These are phyloP conservation scores for Drosophila affinis DNA, from an alignment of 2,888 invertebrate genomes.

Conservation along the genomic window DNA sequence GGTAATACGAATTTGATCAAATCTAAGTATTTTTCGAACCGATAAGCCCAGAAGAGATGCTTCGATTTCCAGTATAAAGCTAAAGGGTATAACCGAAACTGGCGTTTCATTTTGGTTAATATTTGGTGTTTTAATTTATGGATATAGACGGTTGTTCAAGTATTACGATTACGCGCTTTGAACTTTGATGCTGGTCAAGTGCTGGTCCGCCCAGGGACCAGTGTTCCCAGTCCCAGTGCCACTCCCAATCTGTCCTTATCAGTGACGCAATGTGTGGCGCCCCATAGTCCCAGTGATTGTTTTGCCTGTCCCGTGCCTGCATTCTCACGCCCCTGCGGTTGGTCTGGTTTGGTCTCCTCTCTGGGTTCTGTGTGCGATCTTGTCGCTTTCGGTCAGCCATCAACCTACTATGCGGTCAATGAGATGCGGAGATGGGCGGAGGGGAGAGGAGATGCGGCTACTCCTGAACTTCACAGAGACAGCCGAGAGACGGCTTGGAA, in stretches of 20 bases:
- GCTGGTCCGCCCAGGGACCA: too few relatives aligned
- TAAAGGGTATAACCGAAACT: too few relatives aligned
- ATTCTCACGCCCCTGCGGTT: slow-evolving; percentile 2
- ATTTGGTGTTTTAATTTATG: slow-evolving; percentile 44
- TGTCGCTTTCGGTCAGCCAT: slow-evolving; percentile 62
- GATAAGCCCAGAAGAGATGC: too few relatives aligned
- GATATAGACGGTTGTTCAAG: slow-evolving; percentile 16
- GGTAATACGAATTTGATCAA: neutral
- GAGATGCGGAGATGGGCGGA: neutral
- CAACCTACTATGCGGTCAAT: slow-evolving; percentile 52
- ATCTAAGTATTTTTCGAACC: too few relatives aligned
- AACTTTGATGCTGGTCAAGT: neutral
- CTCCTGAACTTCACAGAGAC: slow-evolving; percentile 68
- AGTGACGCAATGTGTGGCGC: slow-evolving; percentile 36
- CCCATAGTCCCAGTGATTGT: neutral
- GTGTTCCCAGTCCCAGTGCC: too few relatives aligned
- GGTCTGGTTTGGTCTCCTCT: neutral
- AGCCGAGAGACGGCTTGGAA: slow-evolving; percentile 11
- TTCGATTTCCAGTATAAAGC: too few relatives aligned
- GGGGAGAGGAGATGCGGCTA: slow-evolving; percentile 5
- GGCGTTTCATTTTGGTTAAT: neutral
- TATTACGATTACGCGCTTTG: neutral
- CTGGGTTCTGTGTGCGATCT: neutral
- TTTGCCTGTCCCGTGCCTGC: neutral
- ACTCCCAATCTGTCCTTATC: slow-evolving; percentile 5